A percentile compares a stretch with the other conserved stretches of the same genome.
Evolutionary conservation across 2,113 vertebrate species (phyloP).

Genomic region (Pachyramphus minor): DNA sequence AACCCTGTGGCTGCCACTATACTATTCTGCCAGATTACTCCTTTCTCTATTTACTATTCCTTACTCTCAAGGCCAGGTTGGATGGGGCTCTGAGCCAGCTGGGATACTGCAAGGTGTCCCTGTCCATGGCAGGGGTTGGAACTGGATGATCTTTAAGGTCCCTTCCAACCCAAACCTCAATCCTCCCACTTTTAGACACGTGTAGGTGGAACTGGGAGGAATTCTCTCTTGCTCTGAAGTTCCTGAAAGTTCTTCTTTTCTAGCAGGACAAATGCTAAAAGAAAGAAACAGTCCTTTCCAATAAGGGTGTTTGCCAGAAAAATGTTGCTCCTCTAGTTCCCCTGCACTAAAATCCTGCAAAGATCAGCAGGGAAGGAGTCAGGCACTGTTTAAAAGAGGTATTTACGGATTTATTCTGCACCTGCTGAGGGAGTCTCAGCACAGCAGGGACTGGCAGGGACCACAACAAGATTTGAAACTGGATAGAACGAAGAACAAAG

Average conservation of each 20-base stretch:
- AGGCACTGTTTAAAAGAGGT: not conserved
- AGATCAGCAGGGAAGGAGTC: not conserved
- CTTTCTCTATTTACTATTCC: not conserved
- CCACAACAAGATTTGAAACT: rapidly evolving
- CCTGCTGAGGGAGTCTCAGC: not conserved
- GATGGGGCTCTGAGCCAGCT: not conserved
- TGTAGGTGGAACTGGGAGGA: not conserved
- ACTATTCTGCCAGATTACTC: not conserved
- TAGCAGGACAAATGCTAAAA: not conserved
- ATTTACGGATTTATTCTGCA: not conserved
- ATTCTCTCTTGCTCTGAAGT: not conserved
- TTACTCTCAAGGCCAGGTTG: not conserved
- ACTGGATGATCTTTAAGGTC: not conserved
- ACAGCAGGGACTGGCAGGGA: not conserved
- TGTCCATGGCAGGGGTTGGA: not conserved
- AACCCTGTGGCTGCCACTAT: not conserved
- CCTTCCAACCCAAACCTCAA: not conserved
- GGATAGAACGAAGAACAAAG: not conserved
- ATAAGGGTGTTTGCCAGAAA: not conserved
- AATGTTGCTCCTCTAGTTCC: not conserved
- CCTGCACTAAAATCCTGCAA: not conserved
- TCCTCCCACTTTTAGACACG: not conserved
- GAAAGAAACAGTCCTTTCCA: not conserved
- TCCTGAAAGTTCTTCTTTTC: not conserved
- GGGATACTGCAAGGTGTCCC: not conserved